Evolutionary conservation across 2,113 vertebrate genomes (phyloP), one percentile per base, ranked within the genome.

Genomic region (Suncus etruscus): DNA sequence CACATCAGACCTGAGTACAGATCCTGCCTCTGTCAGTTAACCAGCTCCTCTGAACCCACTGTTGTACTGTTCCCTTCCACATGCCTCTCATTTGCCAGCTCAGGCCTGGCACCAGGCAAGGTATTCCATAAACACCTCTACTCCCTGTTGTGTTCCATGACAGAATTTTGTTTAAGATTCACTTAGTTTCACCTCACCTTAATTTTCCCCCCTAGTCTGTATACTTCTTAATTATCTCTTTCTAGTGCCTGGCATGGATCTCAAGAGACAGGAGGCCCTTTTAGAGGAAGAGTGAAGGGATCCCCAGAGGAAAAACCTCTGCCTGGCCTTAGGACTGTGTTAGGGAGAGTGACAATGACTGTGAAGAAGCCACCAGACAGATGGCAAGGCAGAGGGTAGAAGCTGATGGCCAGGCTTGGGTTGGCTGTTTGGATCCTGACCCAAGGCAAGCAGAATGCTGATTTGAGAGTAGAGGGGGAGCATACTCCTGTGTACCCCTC

Each of bases 121-220:
- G 74, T 51, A 3, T 24, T 15, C 32, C 29, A 5, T 0, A 66
- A 9, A 29, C 0, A 20, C 11, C 61, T 47, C 20, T 18, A 24
- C 45, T 39, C 39, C 65, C 45, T 32, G 66, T 18, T 84, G 11
- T 39, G 24, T 2, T 27, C 15, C 20, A 32, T 20, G 74, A 31
- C 24, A 75, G 58, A 2, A 20, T 79, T 80, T 87, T 65, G 89
- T 85, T 76, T 54, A 70, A 31, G 85, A 39, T 87, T 45, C 66
- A 20, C 16, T 22, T 1, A 15, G 16, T 14, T n/a, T 29, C 68
- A 31, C n/a, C 29, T n/a, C 6, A 8, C n/a, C 68, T n/a, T 12
- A 31, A 11, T 3, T 29, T 15, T 69, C 32, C 6, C 22, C 15
- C 22, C 58, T 61, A 72, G 48, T 27, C 51, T 32, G 70, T 87